Conservation (phyloP, 2,797 vertebrate genomes). For the Crossoptilon crossoptilon region DNA sequence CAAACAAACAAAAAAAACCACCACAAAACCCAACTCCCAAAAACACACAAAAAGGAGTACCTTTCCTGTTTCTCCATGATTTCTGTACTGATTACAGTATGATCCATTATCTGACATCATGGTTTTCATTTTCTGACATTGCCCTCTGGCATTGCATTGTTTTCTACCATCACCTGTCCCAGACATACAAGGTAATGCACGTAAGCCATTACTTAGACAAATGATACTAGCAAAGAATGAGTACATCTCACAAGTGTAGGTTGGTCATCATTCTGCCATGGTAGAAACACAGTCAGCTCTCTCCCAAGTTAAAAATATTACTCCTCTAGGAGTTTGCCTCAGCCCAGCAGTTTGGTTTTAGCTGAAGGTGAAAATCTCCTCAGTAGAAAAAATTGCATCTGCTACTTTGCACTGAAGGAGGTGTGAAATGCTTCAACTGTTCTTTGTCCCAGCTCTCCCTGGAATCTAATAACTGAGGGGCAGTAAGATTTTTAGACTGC, state of each 20-base stretch:
- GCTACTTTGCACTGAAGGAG: not conserved
- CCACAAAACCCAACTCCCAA: not conserved
- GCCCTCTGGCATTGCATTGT: not conserved
- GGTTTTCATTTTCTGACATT: slow-evolving; percentile 8
- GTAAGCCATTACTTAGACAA: not conserved
- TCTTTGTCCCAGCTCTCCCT: not conserved
- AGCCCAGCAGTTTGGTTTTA: not conserved
- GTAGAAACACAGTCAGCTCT: not conserved
- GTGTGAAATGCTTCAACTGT: not conserved
- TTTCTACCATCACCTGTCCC: not conserved
- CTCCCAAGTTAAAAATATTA: not conserved
- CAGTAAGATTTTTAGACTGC: not conserved
- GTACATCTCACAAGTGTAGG: not conserved
- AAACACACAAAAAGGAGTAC: slow-evolving; percentile 34
- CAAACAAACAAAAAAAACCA: not conserved
- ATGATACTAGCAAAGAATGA: not conserved
- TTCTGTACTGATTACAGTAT: not conserved
- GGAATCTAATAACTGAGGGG: not conserved
- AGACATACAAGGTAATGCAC: not conserved
- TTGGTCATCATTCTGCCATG: not conserved
- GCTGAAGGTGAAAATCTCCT: not conserved
- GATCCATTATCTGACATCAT: not conserved
- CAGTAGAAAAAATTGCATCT: not conserved
- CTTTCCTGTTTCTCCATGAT: not conserved
- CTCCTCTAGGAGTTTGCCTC: not conserved